Conservation (phyloP, 2,888 invertebrate genomes). For the Drosophila mercatorum region DNA sequence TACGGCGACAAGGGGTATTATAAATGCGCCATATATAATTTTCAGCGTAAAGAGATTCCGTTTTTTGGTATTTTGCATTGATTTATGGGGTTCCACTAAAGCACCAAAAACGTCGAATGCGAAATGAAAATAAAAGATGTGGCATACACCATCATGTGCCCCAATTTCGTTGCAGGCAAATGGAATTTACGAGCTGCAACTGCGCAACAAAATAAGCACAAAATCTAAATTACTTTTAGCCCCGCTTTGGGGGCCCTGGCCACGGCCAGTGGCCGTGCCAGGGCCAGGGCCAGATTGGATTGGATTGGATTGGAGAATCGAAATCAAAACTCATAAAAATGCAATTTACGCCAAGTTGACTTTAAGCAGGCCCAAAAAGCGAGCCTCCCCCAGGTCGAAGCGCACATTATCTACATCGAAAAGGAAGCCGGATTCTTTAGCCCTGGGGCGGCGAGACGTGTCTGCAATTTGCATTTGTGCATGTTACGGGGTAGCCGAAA, state of each 20-base stretch:
- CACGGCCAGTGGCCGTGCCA: neutral
- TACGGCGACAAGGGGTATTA: neutral
- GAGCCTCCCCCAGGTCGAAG: slow-evolving; percentile 10
- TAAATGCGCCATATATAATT: neutral
- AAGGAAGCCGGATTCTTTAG: slow-evolving; percentile 21
- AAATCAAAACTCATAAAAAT: slow-evolving; percentile 78
- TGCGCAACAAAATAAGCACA: slow-evolving; percentile 51
- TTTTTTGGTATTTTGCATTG: too few relatives aligned
- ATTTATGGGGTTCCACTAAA: too few relatives aligned
- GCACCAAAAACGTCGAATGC: slow-evolving; percentile 44
- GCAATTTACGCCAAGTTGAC: slow-evolving; percentile 70
- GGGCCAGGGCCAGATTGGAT: slow-evolving; percentile 30
- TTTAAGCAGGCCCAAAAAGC: slow-evolving; percentile 37
- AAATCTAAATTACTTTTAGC: slow-evolving; percentile 63
- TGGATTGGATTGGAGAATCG: slow-evolving; percentile 55
- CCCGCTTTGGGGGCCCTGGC: slow-evolving; percentile 18
- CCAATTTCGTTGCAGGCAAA: slow-evolving; percentile 45
- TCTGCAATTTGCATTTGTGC: slow-evolving; percentile 73
- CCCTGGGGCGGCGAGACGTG: slow-evolving; percentile 61
- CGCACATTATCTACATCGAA: slow-evolving; percentile 33
- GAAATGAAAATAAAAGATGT: slow-evolving; percentile 16
- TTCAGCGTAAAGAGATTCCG: neutral
- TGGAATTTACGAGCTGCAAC: slow-evolving; percentile 45
- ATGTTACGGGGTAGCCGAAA: slow-evolving; percentile 29
- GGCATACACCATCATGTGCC: slow-evolving; percentile 36